Base-by-base conservation (phyloP, 1,140 invertebrate species). In the Hesperophylax magnus region DNA sequence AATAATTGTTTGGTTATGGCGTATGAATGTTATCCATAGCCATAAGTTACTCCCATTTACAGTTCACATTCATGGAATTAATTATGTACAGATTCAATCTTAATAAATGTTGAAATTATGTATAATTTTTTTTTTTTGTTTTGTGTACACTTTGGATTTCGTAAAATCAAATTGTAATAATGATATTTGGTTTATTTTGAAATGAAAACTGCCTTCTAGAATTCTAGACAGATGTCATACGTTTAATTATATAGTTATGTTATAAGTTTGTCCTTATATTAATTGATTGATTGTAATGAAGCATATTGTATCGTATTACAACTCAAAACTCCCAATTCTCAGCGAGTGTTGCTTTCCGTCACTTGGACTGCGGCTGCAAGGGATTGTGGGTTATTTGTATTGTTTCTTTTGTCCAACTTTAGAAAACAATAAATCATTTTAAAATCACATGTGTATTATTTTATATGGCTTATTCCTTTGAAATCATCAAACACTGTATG, bases 341-440 rank as follows among this genome's bases (percentile, higher is more conserved):
- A 17, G 60, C 60, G 60, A 52, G 20, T 60, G 60, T 77, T 60
- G 76, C 60, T 77, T 65, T 14, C 9, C 39, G 39, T 47, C 3
- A 39, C 34, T 14, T 47, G 39, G 39, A 47, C 11, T 47, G 39
- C 39, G 39, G 39, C 8, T 47, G 39, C 39, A 14, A 47, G 60
- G 76, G 76, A 63, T 61, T 60, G 76, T 77, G 76, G 76, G 76
- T 77, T 65, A 31, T 47, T 52, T 65, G 17, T 76, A 76, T 58
- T 60, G 72, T 76, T 76, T 77, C 54, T 76, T 77, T 77, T 77
- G 61, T 77, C 76, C 58, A 65, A 65, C 58, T 77, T 58, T 65
- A 65, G 61, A 67, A 77, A 77, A 77, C 39, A 77, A 77, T 77
- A 77, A 77, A 77, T 77, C 31, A 77, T 77, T 77, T 65, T 63